Evolutionary conservation across 2,888 invertebrate genomes (phyloP), one percentile per base, ranked within the genome.

Genomic region (Phymatocera aterrima): DNA sequence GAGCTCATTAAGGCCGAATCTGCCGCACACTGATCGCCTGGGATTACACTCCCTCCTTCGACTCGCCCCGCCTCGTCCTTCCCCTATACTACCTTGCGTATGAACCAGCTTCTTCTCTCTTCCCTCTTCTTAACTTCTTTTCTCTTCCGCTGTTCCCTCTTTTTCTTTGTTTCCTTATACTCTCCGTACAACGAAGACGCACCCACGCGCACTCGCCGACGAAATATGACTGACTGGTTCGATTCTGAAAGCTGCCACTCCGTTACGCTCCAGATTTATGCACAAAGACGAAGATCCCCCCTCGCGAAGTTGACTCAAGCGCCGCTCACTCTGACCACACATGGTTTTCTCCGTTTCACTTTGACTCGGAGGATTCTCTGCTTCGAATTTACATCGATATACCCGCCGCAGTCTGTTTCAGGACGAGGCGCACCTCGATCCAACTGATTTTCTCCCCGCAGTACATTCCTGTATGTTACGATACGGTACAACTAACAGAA

Each of bases 1-100:
- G 86, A 89, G 90, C 91, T 91, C 91, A 91, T 91, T 92, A 91
- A 90, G 90, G 86, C 87, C 87, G 90, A 91, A 91, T 91, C 91
- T 90, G 88, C 89, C 88, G 88, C 88, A 84, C 86, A 84, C 87
- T 87, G 88, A 89, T 90, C 88, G 88, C 86, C 84, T 85, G 85
- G 87, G 87, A 89, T 89, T 86, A 85, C 83, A 82, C 84, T 80
- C 81, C 80, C 81, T 80, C 78, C 80, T 83, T 78, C 80, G 65
- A 77, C 79, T 75, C 60, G 24, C 37, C 57, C 75, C 60, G 24
- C 57, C 75, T 28, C 54, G 48, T 51, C 51, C 75, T 54, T 31
- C 40, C 21, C 75, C 15, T 15, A 4, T 15, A 5, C 57, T 24
- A 54, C 40, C 37, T 40, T 24, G 34, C 75, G 72, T 72, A 51